Evolutionary conservation across 2,888 invertebrate genomes (phyloP).

Genomic region (Clunio marinus): DNA sequence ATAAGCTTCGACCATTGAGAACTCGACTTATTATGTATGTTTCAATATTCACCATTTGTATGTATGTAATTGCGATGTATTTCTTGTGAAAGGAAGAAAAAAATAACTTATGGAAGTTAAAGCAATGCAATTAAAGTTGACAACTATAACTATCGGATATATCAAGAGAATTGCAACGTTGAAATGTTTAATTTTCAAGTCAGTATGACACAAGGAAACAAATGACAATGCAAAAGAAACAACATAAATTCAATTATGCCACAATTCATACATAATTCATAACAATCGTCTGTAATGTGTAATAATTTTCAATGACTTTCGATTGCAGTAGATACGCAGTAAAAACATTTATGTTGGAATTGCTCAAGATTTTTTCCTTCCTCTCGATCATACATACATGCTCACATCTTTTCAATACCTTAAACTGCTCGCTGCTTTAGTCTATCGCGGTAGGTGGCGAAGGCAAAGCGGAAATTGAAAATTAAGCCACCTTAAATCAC

Average conservation of each 20-base stretch:
- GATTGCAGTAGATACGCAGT: neutral
- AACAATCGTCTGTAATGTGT: neutral
- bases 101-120: neutral
- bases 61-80: no score
- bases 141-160: neutral
- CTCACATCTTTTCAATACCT: no score
- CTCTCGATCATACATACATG: no score
- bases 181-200: neutral
- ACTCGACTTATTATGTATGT: neutral
- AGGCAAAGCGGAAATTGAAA: neutral
- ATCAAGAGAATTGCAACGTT: neutral
- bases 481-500: neutral
- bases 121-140: neutral
- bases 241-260: slow-evolving; percentile 3
- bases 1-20: neutral
- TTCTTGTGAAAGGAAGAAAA: neutral
- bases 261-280: neutral
- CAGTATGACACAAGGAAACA: neutral
- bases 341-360: neutral
- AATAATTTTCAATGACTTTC: slow-evolving; percentile 6
- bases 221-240: no score
- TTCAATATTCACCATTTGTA: slow-evolving; percentile 1
- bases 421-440: neutral
- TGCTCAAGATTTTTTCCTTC: neutral
- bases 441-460: neutral